These are phyloP conservation scores for Carlito syrichta DNA, from an alignment of 2,113 vertebrate genomes.

Conservation along the genomic window DNA sequence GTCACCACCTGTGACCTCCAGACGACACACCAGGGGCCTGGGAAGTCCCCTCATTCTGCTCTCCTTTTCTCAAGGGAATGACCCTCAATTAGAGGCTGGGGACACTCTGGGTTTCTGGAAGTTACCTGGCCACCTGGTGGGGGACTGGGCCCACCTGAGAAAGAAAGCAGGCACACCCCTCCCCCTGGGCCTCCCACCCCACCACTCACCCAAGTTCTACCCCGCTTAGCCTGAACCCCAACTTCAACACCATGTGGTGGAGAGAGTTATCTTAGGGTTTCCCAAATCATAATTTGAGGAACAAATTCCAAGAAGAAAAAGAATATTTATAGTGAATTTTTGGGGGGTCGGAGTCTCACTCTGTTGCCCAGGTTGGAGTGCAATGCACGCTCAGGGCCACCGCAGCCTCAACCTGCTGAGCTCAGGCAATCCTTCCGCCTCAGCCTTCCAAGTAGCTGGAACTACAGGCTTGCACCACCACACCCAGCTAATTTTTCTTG, in stretches of 20 bases:
- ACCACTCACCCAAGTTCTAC: background rate
- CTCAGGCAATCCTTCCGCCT: too few species aligned
- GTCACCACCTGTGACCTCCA: background rate
- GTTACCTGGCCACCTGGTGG: background rate
- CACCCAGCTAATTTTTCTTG: too few species aligned
- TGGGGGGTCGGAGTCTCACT: too few species aligned
- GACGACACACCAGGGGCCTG: background rate
- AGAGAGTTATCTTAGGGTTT: background rate
- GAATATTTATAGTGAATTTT: background rate
- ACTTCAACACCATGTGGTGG: background rate
- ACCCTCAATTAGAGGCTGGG: background rate
- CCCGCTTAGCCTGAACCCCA: background rate
- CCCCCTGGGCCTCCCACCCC: background rate
- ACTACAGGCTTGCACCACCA: too few species aligned
- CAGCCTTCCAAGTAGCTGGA: too few species aligned
- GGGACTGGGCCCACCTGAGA: background rate
- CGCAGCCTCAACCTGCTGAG: too few species aligned
- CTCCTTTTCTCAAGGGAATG: background rate
- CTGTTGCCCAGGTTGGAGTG: too few species aligned
- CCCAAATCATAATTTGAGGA: too few species aligned
- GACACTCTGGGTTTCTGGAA: background rate
- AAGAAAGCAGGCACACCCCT: background rate
- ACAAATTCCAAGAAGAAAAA: conserved; percentile 27
- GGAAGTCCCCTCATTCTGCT: background rate
- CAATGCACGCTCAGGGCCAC: too few species aligned